These are phyloP conservation scores for Anableps anableps DNA, from an alignment of 2,797 vertebrate genomes.

Conservation along the genomic window DNA sequence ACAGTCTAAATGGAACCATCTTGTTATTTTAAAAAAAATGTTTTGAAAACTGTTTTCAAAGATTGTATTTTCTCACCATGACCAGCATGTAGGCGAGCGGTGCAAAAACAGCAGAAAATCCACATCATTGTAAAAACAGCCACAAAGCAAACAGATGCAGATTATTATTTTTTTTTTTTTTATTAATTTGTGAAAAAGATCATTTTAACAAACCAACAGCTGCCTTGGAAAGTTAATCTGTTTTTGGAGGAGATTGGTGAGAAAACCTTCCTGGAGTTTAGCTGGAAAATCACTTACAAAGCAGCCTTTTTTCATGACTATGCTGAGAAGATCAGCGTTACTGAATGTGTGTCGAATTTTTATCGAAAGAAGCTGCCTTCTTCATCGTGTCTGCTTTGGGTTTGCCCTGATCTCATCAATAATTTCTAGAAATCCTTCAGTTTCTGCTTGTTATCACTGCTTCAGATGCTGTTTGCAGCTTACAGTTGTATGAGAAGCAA, in stretches of 20 bases:
- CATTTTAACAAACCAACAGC: neutral
- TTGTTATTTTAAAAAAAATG: neutral
- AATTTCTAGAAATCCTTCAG: neutral
- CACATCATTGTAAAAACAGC: neutral
- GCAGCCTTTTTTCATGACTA: neutral
- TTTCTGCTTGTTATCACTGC: neutral
- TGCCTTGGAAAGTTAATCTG: neutral
- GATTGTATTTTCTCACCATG: neutral
- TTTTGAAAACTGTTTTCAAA: neutral
- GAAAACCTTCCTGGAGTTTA: neutral
- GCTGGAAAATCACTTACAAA: neutral
- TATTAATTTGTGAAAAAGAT: neutral
- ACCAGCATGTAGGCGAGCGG: neutral
- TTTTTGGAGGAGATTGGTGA: neutral
- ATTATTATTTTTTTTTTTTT: no score
- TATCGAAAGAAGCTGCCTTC: neutral
- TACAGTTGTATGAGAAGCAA: slow-evolving; percentile 4
- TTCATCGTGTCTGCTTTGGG: neutral
- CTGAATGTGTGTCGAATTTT: slow-evolving; percentile 1
- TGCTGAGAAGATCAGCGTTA: neutral
- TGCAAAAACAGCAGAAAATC: neutral
- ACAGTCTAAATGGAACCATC: neutral
- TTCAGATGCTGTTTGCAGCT: neutral
- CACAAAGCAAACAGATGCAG: neutral
- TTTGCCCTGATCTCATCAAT: slow-evolving; percentile 6